Evolutionary conservation across 2,113 vertebrate genomes (phyloP).

Genomic region (Thryonomys swinderianus): DNA sequence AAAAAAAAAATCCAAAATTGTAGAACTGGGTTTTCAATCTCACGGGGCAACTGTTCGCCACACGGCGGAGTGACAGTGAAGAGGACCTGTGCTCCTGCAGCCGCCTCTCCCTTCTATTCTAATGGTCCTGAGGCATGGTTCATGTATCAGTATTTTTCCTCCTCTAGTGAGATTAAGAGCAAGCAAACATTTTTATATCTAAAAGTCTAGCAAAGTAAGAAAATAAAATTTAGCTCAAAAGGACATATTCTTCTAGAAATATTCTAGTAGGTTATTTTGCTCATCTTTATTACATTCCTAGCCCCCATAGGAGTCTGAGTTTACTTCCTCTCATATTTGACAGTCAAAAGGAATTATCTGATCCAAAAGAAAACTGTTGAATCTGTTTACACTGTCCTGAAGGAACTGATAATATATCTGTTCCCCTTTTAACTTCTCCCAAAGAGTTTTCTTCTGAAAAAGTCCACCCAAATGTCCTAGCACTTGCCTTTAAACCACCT

Average conservation of each 20-base stretch:
- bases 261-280: not conserved
- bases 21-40: not conserved
- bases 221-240: conserved; percentile 40
- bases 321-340: not conserved
- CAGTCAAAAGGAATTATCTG: not conserved
- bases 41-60: too few species aligned
- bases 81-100: rapidly evolving
- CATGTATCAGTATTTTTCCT: not conserved
- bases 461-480: not conserved
- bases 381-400: not conserved
- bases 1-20: not conserved
- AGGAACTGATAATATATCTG: not conserved
- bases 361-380: conserved; percentile 42
- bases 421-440: conserved; percentile 10
- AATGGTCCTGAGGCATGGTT: not conserved
- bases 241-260: not conserved
- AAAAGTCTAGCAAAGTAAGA: conserved; percentile 30
- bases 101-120: not conserved
- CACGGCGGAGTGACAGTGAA: not conserved
- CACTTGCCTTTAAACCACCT: not conserved
- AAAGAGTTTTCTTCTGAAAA: conserved; percentile 20
- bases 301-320: not conserved
- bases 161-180: not conserved
- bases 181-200: not conserved
- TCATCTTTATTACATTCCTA: not conserved